Base-by-base conservation (phyloP, 2,888 invertebrate genomes). In the Standfussiana lucernea region DNA sequence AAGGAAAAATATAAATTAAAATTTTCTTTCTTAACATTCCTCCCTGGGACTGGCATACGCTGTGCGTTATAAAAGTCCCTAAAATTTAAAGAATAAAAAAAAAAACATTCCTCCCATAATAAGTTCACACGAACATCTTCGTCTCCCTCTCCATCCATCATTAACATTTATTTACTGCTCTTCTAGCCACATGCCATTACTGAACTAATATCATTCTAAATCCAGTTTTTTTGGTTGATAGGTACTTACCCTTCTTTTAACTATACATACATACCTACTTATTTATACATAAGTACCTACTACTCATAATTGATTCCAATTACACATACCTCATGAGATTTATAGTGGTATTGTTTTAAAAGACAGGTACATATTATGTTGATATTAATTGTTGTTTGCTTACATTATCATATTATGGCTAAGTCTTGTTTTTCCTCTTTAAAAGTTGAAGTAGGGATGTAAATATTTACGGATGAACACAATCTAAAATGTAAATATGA, bases 291-390 rank as follows among this genome's bases (percentile, higher is more conserved):
- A 24, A 24, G 37, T 37, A 28, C 7, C 11, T n/a, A 21, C 15
- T n/a, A n/a, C 4, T 28, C 8, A 11, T 37, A 28, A 56, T 45
- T 35, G 32, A 35, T 77, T 42, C 35, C 24, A 62, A 73, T 45
- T 37, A n/a, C n/a, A 42, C 24, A 75, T 50, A 42, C 11, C 69
- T 47, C 53, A 42, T 47, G 64, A 79, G 45, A 56, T 78, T 78
- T 65, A 77, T 40, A 42, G 32, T 35, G 21, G n/a, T 71, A 78
- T 78, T 71, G 56, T 78, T 71, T 70, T 8, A 3, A 71, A 71
- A 7, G 5, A 42, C 56, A 71, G 24, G 40, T 77, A 45, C 28
- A 4, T 53, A 40, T 1, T 13, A 28, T 59, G 18, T 11, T 35
- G 28, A 32, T 61, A 59, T n/a, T 59, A 53, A 3, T 53, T 1